Conservation (phyloP, 2,888 invertebrate genomes). For the Portevinia maculata region DNA sequence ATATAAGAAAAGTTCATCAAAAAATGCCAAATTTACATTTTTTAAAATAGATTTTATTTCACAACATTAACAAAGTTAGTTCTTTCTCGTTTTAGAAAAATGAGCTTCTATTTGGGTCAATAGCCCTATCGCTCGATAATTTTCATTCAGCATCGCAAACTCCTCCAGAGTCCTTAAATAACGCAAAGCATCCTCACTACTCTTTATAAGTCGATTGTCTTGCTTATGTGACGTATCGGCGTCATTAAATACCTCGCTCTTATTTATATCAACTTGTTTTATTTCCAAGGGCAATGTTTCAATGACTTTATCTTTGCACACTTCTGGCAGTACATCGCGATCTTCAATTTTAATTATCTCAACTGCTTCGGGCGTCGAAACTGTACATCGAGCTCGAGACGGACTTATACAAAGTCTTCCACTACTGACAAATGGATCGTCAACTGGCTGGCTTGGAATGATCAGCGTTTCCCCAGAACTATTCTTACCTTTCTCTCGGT, state of each 20-base stretch:
- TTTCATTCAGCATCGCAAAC: constrained; percentile 79
- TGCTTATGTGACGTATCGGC: neutral
- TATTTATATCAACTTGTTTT: neutral
- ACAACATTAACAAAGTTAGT: neutral
- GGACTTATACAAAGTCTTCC: neutral
- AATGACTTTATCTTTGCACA: no score
- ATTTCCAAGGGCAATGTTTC: no score
- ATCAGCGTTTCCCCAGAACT: no score
- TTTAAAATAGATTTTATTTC: neutral
- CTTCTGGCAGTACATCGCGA: neutral
- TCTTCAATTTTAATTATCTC: neutral
- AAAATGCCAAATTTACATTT: neutral
- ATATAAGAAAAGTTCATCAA: no score
- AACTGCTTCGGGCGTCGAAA: neutral
- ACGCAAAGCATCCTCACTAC: constrained; percentile 78
- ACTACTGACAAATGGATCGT: no score
- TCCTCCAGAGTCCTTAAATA: constrained; percentile 79
- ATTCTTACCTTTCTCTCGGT: neutral
- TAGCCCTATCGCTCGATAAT: constrained; percentile 80
- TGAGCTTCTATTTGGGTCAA: constrained; percentile 79
- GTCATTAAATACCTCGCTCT: neutral
- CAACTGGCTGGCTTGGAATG: no score
- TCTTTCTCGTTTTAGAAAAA: constrained; percentile 73
- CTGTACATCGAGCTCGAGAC: neutral
- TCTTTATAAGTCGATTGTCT: constrained; percentile 19